These are phyloP conservation scores for Numida meleagris DNA, from an alignment of 2,113 vertebrate species.

Conservation along the genomic window DNA sequence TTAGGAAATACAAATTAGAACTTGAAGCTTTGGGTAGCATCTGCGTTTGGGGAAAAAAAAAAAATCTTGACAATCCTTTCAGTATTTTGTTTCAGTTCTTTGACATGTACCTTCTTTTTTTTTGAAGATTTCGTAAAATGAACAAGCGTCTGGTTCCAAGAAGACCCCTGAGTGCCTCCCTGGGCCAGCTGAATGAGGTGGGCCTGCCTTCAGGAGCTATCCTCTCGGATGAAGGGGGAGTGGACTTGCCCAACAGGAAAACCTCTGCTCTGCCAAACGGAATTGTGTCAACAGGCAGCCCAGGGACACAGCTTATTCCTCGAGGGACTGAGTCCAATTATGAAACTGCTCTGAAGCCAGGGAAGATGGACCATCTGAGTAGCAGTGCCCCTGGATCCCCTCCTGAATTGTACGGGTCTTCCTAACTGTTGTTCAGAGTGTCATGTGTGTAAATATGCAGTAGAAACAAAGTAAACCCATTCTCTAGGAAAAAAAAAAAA, in stretches of 20 bases:
- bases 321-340: constrained; percentile 89
- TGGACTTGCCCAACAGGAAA: constrained; percentile 88
- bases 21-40: not conserved
- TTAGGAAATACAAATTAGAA: not conserved
- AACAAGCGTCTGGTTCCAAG: constrained; percentile 93
- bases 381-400: constrained; percentile 92
- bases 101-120: constrained; percentile 6
- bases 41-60: not conserved
- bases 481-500: not conserved
- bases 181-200: constrained; percentile 88
- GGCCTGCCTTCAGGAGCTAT: constrained; percentile 86
- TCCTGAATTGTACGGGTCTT: constrained; percentile 87
- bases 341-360: constrained; percentile 86
- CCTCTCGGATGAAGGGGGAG: constrained; percentile 87
- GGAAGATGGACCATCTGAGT: constrained; percentile 89
- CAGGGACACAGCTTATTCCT: constrained; percentile 89
- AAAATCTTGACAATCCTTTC: not conserved
- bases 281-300: constrained; percentile 80
- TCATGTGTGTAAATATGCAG: not conserved
- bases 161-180: constrained; percentile 85
- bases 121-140: constrained; percentile 94
- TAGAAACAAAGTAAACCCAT: not conserved
- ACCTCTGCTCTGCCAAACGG: constrained; percentile 90
- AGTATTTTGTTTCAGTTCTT: not conserved
- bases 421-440: constrained; percentile 9